Base-by-base conservation (phyloP, 1,140 invertebrate genomes). In the Ceratitis capitata region DNA sequence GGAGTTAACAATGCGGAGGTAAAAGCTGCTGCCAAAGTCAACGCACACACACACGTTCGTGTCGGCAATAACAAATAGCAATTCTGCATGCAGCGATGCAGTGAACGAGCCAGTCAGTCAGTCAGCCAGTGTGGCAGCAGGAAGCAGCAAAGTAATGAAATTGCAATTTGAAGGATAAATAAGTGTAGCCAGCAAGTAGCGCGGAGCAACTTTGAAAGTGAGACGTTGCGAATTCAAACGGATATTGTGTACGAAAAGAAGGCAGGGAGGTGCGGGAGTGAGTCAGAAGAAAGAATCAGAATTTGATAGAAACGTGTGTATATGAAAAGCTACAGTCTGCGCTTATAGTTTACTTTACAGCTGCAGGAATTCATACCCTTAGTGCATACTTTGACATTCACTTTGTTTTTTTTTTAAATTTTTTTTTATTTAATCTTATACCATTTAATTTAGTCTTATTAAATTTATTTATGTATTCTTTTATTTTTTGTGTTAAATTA, bases 131-230 rank as follows among this genome's bases (percentile, higher is more conserved):
- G 16, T 12, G 69, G 6, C 35, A 78, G 23, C 39, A 78, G 39
- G 39, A 47, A 78, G 35, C 69, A 23, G 39, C 69, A 78, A 78
- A 78, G 69, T 78, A 78, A 45, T 78, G 69, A 78, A 78, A 78
- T 78, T 78, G 35, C 39, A 78, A 78, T 78, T 78, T 78, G 69
- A 78, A 78, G 69, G 69, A 78, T 69, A 78, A 78, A 78, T 78
- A 78, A 78, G 19, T 78, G 69, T 23, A 78, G 42, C n/a, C n/a
- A 45, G 10, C 39, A n/a, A n/a, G n/a, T n/a, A n/a, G n/a, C n/a
- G n/a, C n/a, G n/a, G n/a, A 47, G 39, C 69, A 78, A 78, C 69
- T 45, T 23, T 26, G 23, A 42, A 42, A 78, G 69, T 78, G 39
- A 78, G 39, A 78, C 69, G 39, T 78, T 45, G 4, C 61, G 61